Conservation (phyloP, 1,140 invertebrate genomes). For the Diabrotica undecimpunctata region DNA sequence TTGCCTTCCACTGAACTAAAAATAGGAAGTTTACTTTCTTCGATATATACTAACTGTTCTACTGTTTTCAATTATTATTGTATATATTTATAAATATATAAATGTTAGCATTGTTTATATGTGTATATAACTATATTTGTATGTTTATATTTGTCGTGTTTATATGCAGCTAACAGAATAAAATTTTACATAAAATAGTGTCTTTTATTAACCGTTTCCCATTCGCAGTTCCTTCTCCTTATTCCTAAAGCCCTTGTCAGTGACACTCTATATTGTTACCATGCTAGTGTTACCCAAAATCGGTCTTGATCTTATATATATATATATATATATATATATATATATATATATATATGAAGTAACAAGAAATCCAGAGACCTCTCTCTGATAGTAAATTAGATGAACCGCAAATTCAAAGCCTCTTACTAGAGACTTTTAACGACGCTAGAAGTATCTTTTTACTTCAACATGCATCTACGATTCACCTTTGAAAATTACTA, state of each 20-base stretch:
- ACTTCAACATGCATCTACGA: too few species aligned
- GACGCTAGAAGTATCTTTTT: too few species aligned
- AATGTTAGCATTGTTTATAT: slow-evolving; percentile 41
- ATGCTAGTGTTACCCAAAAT: too few species aligned
- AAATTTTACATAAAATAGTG: background rate
- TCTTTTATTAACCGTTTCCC: background rate
- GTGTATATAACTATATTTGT: slow-evolving; percentile 45
- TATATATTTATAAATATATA: slow-evolving; percentile 12
- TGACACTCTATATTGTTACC: too few species aligned
- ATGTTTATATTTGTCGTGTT: slow-evolving; percentile 42
- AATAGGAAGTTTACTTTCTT: slow-evolving; percentile 20
- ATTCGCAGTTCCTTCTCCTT: background rate
- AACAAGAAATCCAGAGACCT: too few species aligned
- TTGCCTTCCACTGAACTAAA: slow-evolving; percentile 23
- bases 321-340: too few species aligned
- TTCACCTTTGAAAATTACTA: too few species aligned
- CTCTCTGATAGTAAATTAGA: too few species aligned
- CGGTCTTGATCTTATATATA: too few species aligned
- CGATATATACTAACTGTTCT: background rate
- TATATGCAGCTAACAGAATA: slow-evolving; percentile 17
- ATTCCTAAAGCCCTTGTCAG: background rate
- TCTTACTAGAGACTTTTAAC: too few species aligned
- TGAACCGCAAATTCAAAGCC: too few species aligned
- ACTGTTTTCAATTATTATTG: slow-evolving; percentile 20
- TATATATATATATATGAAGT: too few species aligned